Base-by-base conservation (phyloP, 2,888 invertebrate genomes). In the Osmoderma eremita region DNA sequence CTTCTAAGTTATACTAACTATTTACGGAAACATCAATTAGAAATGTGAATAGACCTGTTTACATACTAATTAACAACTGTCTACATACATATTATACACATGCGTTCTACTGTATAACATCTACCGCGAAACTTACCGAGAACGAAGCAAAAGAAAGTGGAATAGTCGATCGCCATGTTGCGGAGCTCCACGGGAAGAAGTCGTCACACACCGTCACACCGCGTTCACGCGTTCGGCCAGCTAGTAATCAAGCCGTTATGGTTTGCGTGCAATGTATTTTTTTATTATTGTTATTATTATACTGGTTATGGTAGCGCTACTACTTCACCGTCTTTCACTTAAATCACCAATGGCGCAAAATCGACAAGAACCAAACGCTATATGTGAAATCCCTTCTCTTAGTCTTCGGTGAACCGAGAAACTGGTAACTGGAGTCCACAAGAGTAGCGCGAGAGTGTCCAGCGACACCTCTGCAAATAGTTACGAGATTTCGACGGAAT, bases 311-410 rank as follows among this genome's bases (percentile, higher is more conserved):
- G 20, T 48, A 20, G 20, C 48, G 17, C 10, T 18, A 45, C 41
- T 41, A 17, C 17, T 30, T 24, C 30, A 30, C 58, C 30, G 77
- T 80, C 79, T 80, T 80, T 81, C 79, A 80, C 80, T 80, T 77
- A 76, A 77, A 76, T 77, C 75, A 76, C 74, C 73, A 74, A 73
- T 75, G 71, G 67, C 69, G 68, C 69, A 54, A 74, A 75, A 74
- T 75, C 66, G 65, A 67, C 73, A 75, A 77, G 76, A 75, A 74
- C 71, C 73, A 70, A 69, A 72, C 70, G 71, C 72, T 69, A 70
- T 67, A 61, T 67, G 68, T 67, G 65, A 73, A 66, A 72, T 70
- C 73, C 74, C 76, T 76, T 75, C 75, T 72, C 75, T 75, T 70
- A 1, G 30, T 30, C 67, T 70, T 67, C 66, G 15, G 58, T 45